Evolutionary conservation across 2,797 vertebrate species (phyloP).

Genomic region (Myoxocephalus aenaeus): DNA sequence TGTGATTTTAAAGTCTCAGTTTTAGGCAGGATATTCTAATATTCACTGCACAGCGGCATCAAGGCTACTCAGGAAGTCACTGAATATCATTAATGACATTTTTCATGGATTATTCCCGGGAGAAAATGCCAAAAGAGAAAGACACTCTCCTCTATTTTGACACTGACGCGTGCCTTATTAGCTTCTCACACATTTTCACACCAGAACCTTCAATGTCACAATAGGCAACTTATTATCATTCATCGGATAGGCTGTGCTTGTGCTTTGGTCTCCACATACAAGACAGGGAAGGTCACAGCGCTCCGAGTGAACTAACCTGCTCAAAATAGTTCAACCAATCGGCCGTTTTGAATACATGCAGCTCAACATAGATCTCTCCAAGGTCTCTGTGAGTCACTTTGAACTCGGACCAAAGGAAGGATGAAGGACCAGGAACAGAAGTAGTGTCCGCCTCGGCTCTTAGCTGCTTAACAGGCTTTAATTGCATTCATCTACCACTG

Average conservation of each 20-base stretch:
- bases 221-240: slow-evolving; percentile 73
- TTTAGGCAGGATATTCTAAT: slow-evolving; percentile 9
- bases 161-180: slow-evolving; percentile 50
- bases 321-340: slow-evolving; percentile 69
- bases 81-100: slow-evolving; percentile 49
- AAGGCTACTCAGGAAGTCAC: background rate
- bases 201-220: slow-evolving; percentile 59
- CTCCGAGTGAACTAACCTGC: slow-evolving; percentile 57
- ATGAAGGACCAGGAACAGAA: slow-evolving; percentile 26
- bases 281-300: slow-evolving; percentile 74
- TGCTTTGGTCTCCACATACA: slow-evolving; percentile 56
- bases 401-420: slow-evolving; percentile 37
- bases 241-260: slow-evolving; percentile 61
- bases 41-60: slow-evolving; percentile 13
- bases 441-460: slow-evolving; percentile 2
- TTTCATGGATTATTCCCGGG: slow-evolving; percentile 55
- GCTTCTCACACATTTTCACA: slow-evolving; percentile 63
- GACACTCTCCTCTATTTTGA: slow-evolving; percentile 43
- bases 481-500: slow-evolving; percentile 3
- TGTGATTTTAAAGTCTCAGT: slow-evolving; percentile 2
- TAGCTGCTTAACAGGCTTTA: slow-evolving; percentile 18
- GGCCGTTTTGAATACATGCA: slow-evolving; percentile 35
- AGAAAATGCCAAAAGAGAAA: slow-evolving; percentile 19
- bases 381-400: slow-evolving; percentile 42
- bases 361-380: slow-evolving; percentile 32